Evolutionary conservation across 2,888 invertebrate genomes (phyloP).

Genomic region (Drosophila meridiana): DNA sequence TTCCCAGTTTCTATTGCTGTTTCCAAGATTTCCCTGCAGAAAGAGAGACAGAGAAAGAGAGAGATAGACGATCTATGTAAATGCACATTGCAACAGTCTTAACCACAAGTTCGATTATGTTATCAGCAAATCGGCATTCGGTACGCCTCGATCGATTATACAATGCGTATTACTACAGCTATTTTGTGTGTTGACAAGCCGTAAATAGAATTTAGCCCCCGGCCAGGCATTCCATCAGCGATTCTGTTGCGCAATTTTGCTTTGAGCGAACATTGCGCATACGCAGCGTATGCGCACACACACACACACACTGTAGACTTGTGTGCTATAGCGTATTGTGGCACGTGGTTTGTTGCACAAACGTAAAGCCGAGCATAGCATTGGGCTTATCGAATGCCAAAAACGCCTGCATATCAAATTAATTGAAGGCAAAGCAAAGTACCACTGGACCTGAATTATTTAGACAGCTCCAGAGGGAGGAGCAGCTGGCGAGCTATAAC

Average conservation of each 20-base stretch:
- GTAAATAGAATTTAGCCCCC: conserved; percentile 7
- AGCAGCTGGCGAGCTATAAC: neutral
- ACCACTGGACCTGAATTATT: conserved; percentile 62
- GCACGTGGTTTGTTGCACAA: conserved; percentile 5
- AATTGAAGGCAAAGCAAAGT: conserved; percentile 40
- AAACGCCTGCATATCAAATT: conserved; percentile 47
- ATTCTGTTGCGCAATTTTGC: neutral
- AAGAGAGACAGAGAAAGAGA: neutral
- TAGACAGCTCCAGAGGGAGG: conserved; percentile 37
- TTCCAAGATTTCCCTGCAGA: neutral
- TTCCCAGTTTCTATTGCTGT: neutral
- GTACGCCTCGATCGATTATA: conserved; percentile 24
- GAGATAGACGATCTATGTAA: neutral
- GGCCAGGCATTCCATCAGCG: neutral
- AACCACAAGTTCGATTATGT: conserved; percentile 4
- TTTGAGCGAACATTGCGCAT: conserved; percentile 35
- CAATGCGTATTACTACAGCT: conserved; percentile 22
- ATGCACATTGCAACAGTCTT: neutral
- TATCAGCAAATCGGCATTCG: conserved; percentile 23
- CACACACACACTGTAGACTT: neutral
- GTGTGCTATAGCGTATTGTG: conserved; percentile 6
- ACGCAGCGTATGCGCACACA: conserved; percentile 29
- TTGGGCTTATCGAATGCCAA: conserved; percentile 42
- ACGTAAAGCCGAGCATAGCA: neutral
- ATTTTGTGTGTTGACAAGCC: conserved; percentile 20